These are phyloP conservation scores for Ictalurus furcatus DNA, from an alignment of 2,113 vertebrate genomes.

Conservation along the genomic window DNA sequence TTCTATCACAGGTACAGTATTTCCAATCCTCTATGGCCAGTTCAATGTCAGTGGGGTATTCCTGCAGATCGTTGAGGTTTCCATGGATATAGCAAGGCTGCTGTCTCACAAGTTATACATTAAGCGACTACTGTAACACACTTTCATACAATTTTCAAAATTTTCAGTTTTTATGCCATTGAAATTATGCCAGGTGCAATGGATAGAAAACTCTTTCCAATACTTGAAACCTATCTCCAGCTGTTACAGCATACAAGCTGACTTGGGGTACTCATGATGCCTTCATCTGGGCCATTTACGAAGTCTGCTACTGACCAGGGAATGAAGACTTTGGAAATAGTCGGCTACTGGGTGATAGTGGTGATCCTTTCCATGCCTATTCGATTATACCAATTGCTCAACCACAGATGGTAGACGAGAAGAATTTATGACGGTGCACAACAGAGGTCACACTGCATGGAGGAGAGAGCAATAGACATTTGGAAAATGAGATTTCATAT, in stretches of 20 bases:
- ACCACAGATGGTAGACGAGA: neutral
- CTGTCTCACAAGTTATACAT: neutral
- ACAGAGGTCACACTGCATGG: slow-evolving; percentile 1
- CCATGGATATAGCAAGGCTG: neutral
- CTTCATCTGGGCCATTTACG: neutral
- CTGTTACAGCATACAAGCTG: slow-evolving; percentile 5
- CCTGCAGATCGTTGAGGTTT: neutral
- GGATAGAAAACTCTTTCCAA: neutral
- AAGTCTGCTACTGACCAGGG: neutral
- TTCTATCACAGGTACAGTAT: neutral
- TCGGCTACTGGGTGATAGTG: neutral
- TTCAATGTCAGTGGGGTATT: neutral
- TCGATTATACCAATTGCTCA: neutral
- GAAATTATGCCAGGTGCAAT: neutral
- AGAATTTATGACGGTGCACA: slow-evolving; percentile 20
- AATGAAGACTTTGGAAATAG: slow-evolving; percentile 9
- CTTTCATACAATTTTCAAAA: neutral
- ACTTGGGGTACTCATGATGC: neutral
- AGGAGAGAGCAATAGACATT: slow-evolving; percentile 10
- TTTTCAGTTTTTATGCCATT: neutral
- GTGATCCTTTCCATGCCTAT: neutral
- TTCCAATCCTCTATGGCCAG: neutral
- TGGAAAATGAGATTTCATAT: slow-evolving; percentile 27
- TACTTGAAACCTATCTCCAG: neutral
- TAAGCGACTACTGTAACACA: neutral